Evolutionary conservation across 2,797 vertebrate genomes (phyloP).

Genomic region (Acomys russatus): DNA sequence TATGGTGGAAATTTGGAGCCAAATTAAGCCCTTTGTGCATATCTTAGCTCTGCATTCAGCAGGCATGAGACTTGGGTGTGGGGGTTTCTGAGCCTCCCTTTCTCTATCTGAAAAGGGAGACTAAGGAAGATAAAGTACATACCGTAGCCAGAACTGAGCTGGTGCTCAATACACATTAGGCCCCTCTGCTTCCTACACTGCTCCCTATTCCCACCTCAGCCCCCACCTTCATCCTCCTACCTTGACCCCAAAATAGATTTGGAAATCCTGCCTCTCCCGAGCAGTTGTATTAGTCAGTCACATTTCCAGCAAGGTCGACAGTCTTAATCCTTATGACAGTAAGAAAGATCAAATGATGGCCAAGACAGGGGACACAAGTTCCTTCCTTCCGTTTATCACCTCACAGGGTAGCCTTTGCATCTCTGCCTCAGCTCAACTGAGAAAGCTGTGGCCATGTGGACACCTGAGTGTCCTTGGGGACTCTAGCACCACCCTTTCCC

Average conservation of each 20-base stretch:
- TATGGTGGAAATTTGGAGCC: slow-evolving; percentile 17
- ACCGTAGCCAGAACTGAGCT: not conserved
- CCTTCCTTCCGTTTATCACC: not conserved
- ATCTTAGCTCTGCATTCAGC: slow-evolving; percentile 2
- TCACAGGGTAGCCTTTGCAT: not conserved
- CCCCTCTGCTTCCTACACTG: not conserved
- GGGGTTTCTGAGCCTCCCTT: slow-evolving; percentile 27
- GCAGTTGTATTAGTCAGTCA: not conserved
- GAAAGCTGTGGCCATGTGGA: not conserved
- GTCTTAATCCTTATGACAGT: not conserved
- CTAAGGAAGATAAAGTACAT: not conserved
- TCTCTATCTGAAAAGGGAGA: slow-evolving; percentile 11
- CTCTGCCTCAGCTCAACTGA: not conserved
- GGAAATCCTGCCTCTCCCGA: not conserved
- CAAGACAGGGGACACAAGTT: not conserved
- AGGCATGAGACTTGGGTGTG: not conserved
- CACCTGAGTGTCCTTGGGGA: not conserved
- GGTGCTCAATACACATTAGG: not conserved
- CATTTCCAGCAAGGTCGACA: not conserved
- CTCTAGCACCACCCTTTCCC: not conserved
- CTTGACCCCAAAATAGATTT: not conserved
- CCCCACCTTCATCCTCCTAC: not conserved
- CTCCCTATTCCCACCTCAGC: no score
- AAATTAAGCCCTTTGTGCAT: slow-evolving; percentile 4
- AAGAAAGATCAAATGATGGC: not conserved